Percentiles rank a stretch among this genome's conserved stretches.
phyloP scores from a whole-genome alignment of 2,888 invertebrate species.

The Hemithea aestivaria region DNA sequence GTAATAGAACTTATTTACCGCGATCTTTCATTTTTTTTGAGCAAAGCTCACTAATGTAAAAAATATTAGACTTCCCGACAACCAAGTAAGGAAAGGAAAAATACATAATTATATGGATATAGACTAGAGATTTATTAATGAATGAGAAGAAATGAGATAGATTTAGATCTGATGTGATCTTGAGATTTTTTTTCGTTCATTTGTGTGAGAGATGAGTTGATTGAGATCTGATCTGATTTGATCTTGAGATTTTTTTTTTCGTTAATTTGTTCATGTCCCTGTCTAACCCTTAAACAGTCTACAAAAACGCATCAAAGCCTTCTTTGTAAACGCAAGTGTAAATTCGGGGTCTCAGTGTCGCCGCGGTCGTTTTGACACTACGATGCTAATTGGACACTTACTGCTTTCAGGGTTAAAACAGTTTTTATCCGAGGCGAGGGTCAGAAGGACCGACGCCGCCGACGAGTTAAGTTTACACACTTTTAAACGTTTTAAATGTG shows the following conservation, averaged over 20 bases:
- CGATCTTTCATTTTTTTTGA: no score
- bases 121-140: no score
- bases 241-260: background rate
- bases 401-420: slow-evolving; percentile 55
- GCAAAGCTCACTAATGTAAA: no score
- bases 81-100: no score
- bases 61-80: no score
- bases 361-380: slow-evolving; percentile 74
- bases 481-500: slow-evolving; percentile 9
- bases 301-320: slow-evolving; percentile 56
- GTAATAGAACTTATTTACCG: no score
- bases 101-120: no score
- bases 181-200: background rate
- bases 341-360: slow-evolving; percentile 69
- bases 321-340: slow-evolving; percentile 68
- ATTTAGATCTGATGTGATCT: no score
- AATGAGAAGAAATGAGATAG: no score
- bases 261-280: slow-evolving; percentile 3
- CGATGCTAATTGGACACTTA: slow-evolving; percentile 72
- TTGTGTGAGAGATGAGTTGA: no score
- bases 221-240: no score
- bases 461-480: slow-evolving; percentile 25
- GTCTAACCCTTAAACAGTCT: slow-evolving; percentile 36
- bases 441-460: slow-evolving; percentile 43
- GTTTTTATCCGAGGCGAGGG: slow-evolving; percentile 65